These are phyloP conservation scores for Papilio dardanus DNA, from an alignment of 1,140 invertebrate genomes.

Conservation along the genomic window DNA sequence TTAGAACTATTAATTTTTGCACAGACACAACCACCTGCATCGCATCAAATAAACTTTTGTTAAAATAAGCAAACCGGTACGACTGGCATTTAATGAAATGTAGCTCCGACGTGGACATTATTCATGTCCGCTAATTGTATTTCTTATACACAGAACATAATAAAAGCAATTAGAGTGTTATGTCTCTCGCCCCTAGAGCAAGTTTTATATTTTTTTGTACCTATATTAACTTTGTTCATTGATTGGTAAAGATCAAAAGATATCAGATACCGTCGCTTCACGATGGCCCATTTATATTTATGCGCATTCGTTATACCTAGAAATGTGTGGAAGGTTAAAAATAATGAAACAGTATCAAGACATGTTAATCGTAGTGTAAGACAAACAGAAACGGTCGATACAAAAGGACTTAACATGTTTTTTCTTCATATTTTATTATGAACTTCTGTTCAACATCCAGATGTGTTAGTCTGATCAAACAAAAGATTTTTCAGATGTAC, in stretches of 20 bases:
- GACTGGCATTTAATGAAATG: conserved; percentile 62
- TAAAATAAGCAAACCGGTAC: conserved; percentile 41
- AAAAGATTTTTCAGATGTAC: conserved; percentile 80
- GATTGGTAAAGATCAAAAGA: conserved; percentile 60
- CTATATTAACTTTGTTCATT: conserved; percentile 53
- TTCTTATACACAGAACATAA: conserved; percentile 54
- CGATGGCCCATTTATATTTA: conserved; percentile 48
- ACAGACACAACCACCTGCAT: conserved; percentile 25
- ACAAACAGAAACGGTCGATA: conserved; percentile 76
- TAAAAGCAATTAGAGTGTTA: conserved; percentile 60
- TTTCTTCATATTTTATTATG: conserved; percentile 82
- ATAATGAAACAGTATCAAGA: conserved; percentile 67
- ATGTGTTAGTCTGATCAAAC: conserved; percentile 81
- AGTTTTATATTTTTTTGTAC: conserved; percentile 48
- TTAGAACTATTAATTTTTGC: conserved; percentile 34
- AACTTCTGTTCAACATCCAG: conserved; percentile 81
- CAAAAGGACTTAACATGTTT: conserved; percentile 82
- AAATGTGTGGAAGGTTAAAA: conserved; percentile 25
- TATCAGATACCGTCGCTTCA: conserved; percentile 36
- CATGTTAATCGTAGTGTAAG: conserved; percentile 46
- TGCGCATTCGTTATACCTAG: conserved; percentile 30
- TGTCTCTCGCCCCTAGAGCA: conserved; percentile 46
- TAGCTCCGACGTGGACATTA: conserved; percentile 47
- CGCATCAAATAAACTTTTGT: conserved; percentile 27
- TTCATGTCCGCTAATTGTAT: conserved; percentile 55